Percentiles rank a stretch among this genome's conserved stretches.
Evolutionary conservation across 1,140 invertebrate genomes (phyloP).

Genomic region (Mercenaria mercenaria): DNA sequence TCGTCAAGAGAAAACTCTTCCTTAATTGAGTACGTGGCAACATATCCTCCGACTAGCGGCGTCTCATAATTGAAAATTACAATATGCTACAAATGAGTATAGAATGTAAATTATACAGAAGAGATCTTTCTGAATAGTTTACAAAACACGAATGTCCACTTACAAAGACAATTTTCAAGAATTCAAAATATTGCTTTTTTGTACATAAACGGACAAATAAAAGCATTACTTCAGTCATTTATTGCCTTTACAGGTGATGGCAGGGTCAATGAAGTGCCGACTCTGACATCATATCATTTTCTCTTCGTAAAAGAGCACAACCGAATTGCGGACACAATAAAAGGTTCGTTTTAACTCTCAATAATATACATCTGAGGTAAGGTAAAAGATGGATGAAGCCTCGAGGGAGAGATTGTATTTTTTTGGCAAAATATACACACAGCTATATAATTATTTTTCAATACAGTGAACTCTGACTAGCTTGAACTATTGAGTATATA

Average conservation of each 20-base stretch:
- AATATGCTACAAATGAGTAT: too few relatives aligned
- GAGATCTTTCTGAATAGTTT: too few relatives aligned
- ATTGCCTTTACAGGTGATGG: background rate
- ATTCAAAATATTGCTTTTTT: too few relatives aligned
- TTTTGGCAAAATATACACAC: background rate
- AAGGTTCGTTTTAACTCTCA: background rate
- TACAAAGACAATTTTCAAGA: too few relatives aligned
- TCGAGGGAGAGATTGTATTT: background rate
- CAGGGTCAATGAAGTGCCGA: background rate
- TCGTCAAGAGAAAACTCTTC: too few relatives aligned
- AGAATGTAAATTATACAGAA: too few relatives aligned
- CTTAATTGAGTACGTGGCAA: too few relatives aligned
- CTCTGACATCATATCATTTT: background rate
- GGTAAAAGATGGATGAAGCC: background rate
- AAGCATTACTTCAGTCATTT: too few relatives aligned
- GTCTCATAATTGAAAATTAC: too few relatives aligned
- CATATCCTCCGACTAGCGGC: too few relatives aligned
- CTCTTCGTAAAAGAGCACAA: conserved; percentile 12
- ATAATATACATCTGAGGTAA: background rate
- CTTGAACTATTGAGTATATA: background rate
- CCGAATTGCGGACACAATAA: background rate
- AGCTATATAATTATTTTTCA: background rate
- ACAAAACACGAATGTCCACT: too few relatives aligned
- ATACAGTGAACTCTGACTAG: background rate
- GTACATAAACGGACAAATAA: too few relatives aligned